Evolutionary conservation across 1,140 invertebrate genomes (phyloP), one percentile per base, ranked within the genome.

Genomic region (Idris sp.): DNA sequence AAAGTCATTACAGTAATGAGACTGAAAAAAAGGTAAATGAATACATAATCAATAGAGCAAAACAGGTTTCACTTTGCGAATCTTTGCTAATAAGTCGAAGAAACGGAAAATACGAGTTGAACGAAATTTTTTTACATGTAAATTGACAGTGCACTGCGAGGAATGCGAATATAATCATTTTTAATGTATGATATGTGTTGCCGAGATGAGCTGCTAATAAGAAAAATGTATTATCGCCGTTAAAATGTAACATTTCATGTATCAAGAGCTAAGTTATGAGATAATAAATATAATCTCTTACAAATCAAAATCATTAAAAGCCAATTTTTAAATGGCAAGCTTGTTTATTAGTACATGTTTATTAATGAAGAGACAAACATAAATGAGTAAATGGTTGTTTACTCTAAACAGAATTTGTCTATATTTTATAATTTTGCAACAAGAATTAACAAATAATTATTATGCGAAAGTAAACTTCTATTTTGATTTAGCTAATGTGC

Each of bases 31-130:
- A 35, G 10, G 11, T 4, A 51, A 19, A 41, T 36, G 54, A 65
- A 74, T 56, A 35, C 43, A 28, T 53, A 59, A 74, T 61, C 36
- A 38, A 65, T 44, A 41, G 51, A 72, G 35, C 30, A 15, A 65
- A 74, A 74, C 71, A 46, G 31, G 71, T 74, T 73, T 48, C 31
- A 59, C 43, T 51, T n/a, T 54, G 46, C 59, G 53, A 73, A 73
- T 73, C 59, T 28, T 19, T 18, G 10, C 58, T 71, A 56, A 71
- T 71, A 61, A 71, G 67, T 62, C 28, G 31, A 26, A 40, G 35
- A 56, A 49, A 61, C 15, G 67, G 56, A 71, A 61, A 59, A 61
- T 28, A 44, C 19, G 15, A 58, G 7, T 53, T 26, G 14, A 11
- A 35, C 18, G 53, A 48, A 22, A 30, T 74, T 67, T 67, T 67